Conservation (phyloP, 2,888 invertebrate species). For the Watsonalla cultraria region DNA sequence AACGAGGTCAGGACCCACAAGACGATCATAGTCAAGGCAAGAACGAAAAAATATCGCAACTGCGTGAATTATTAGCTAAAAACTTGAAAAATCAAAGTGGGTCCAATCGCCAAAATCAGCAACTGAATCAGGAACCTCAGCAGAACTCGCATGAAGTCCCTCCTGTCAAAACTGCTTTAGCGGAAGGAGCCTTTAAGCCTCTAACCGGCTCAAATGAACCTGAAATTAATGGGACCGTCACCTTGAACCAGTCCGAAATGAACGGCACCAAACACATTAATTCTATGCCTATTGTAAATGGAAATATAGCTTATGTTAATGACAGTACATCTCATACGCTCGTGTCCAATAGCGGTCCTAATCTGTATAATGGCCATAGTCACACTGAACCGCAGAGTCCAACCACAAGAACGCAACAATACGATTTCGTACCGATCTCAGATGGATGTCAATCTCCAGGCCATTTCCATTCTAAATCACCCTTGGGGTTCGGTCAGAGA, state of each 20-base stretch:
- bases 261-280: slow-evolving; percentile 38
- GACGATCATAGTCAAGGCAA: slow-evolving; percentile 74
- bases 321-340: slow-evolving; percentile 37
- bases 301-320: slow-evolving; percentile 37
- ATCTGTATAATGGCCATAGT: slow-evolving; percentile 58
- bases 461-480: slow-evolving; percentile 67
- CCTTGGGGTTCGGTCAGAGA: slow-evolving; percentile 56
- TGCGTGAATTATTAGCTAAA: slow-evolving; percentile 84
- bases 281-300: slow-evolving; percentile 46
- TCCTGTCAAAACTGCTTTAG: slow-evolving; percentile 34
- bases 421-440: slow-evolving; percentile 92
- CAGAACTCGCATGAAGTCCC: slow-evolving; percentile 41
- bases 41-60: slow-evolving; percentile 84
- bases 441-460: slow-evolving; percentile 85
- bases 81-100: slow-evolving; percentile 77
- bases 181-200: slow-evolving; percentile 60
- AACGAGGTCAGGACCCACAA: slow-evolving; percentile 61
- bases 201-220: slow-evolving; percentile 29
- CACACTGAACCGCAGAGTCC: slow-evolving; percentile 84
- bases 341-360: slow-evolving; percentile 35
- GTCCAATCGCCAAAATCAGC: slow-evolving; percentile 40
- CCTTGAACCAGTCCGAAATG: slow-evolving; percentile 31
- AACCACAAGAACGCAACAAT: slow-evolving; percentile 87
- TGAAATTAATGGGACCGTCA: slow-evolving; percentile 39
- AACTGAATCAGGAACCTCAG: slow-evolving; percentile 35